These are phyloP conservation scores for Siderastrea siderea DNA, from an alignment of 92 coral and sea anemone species.

Conservation along the genomic window DNA sequence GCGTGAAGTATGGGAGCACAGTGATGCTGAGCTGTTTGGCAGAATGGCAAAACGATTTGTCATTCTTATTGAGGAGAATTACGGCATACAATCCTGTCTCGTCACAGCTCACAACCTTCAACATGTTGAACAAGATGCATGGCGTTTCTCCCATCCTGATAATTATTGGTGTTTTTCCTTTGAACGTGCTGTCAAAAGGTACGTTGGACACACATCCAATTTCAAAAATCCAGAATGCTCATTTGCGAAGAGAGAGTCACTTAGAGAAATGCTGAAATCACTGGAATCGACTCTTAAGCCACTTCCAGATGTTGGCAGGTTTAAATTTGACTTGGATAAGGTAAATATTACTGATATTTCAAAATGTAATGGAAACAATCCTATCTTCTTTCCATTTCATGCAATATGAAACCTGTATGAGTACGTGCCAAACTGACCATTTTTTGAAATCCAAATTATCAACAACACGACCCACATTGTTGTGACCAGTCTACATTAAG, in stretches of 20 bases:
- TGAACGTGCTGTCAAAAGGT: slow-evolving; percentile 56
- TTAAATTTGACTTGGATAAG: slow-evolving; percentile 37
- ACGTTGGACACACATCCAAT: slow-evolving; percentile 42
- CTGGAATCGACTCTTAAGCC: slow-evolving; percentile 2
- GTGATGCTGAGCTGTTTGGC: slow-evolving; percentile 8
- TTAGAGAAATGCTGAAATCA: slow-evolving; percentile 34
- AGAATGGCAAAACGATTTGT: slow-evolving; percentile 17
- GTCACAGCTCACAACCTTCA: slow-evolving; percentile 34
- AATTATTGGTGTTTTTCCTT: slow-evolving; percentile 50
- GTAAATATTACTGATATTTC: not conserved
- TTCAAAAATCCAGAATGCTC: slow-evolving; percentile 57
- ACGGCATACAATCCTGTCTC: slow-evolving; percentile 29
- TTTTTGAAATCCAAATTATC: not conserved
- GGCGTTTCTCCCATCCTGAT: slow-evolving; percentile 35
- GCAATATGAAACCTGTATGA: not conserved
- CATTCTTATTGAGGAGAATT: slow-evolving; percentile 20
- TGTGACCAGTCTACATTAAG: not conserved
- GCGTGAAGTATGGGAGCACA: slow-evolving; percentile 17
- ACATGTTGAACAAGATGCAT: slow-evolving; percentile 17
- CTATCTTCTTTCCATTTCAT: too few relatives aligned
- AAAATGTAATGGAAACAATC: not conserved
- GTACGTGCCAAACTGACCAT: not conserved
- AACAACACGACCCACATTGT: not conserved
- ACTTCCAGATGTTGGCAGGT: slow-evolving; percentile 9
- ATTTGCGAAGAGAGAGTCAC: slow-evolving; percentile 53